Conservation (phyloP, 2,113 vertebrate species). For the Brachyhypopomus occidentalis region DNA sequence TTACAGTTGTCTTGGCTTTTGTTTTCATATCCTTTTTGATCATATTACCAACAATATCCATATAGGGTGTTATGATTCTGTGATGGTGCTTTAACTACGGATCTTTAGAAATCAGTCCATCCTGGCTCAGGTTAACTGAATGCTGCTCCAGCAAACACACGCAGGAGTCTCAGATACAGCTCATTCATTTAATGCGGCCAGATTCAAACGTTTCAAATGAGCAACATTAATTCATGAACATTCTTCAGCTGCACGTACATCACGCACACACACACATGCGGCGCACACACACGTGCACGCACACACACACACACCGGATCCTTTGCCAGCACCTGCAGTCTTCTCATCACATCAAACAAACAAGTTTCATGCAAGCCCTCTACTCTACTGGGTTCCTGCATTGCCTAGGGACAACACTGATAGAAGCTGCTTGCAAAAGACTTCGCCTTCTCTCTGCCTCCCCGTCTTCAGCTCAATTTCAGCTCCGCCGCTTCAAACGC, state of each 20-base stretch:
- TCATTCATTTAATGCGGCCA: conserved; percentile 20
- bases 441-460: no score
- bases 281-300: conserved; percentile 20
- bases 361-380: background rate
- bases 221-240: conserved; percentile 80
- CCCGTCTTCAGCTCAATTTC: no score
- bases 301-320: conserved; percentile 25
- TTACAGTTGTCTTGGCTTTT: no score
- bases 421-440: no score
- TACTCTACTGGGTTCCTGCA: conserved; percentile 62
- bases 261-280: conserved; percentile 31
- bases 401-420: conserved; percentile 26
- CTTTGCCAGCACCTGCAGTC: conserved; percentile 31
- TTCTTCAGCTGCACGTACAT: conserved; percentile 71
- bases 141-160: no score
- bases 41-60: no score
- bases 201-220: conserved; percentile 65
- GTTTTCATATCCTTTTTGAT: no score
- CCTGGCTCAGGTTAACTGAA: no score
- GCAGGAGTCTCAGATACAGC: background rate
- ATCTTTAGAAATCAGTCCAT: no score
- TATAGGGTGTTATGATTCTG: no score
- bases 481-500: background rate
- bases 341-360: conserved; percentile 30
- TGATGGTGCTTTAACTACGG: no score